Evolutionary conservation across 2,113 vertebrate genomes (phyloP), one percentile per base, ranked within the genome.

Genomic region (Pseudorhombus dupliciocellatus): DNA sequence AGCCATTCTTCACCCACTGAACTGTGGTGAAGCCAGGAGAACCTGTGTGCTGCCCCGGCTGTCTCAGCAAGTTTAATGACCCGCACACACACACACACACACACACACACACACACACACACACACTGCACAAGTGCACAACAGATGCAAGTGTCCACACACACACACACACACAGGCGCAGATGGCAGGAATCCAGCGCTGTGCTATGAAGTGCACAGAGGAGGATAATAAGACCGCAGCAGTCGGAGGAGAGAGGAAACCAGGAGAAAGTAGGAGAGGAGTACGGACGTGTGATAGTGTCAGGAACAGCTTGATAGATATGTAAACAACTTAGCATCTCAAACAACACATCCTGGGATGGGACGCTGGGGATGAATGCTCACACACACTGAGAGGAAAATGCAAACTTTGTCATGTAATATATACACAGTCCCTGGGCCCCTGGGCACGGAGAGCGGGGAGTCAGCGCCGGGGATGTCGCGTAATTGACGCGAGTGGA

Each of bases 61-160:
- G 83, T 80, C 85, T 86, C 83, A 86, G 84, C 84, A 85, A 84
- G 77, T 89, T 88, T 89, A 87, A 85, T 69, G 73, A 81, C 73
- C 85, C 82, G 59, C 58, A 72, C 62, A 84, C 44, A 68, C 75
- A 67, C 58, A 59, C 59, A 20, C 28, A 50, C 54, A 52, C 51
- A 48, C 30, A n/a, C 28, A 18, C 46, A 42, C 61, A 16, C 15
- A 16, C 42, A 16, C 40, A 34, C 31, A 34, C 46, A 44, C 44
- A 70, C 16, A 65, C 73, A 69, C 56, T 14, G 15, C 63, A 55
- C 54, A 30, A 25, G 21, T 28, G 44, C 54, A 56, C 53, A 8
- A n/a, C 20, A 42, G 5, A 56, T 14, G 31, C 50, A 61, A 22
- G 11, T 21, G 16, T 14, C 7, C 48, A n/a, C 48, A 30, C n/a